Base-by-base conservation (phyloP, 2,113 vertebrate species). In the Cyanistes caeruleus region DNA sequence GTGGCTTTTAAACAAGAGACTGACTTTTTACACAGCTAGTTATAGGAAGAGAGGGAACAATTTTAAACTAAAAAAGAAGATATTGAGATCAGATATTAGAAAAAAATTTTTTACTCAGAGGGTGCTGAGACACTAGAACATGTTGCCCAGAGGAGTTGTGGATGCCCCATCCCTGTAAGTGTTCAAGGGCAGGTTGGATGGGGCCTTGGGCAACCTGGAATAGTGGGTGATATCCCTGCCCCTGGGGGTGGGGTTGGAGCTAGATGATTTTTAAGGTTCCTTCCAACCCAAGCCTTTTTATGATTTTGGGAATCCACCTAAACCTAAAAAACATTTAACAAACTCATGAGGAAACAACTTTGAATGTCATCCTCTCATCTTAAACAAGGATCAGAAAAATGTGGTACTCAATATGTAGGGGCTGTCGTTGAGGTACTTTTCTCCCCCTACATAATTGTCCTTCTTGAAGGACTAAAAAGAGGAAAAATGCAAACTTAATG, bases 11-110 rank as follows among this genome's bases (percentile, higher is more conserved):
- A 51, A 63, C 51, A 51, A 12, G n/a, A 70, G 31, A 69, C 25
- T 0, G 0, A 33, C 10, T 49, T 77, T 56, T 56, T 37, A 43
- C 5, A 49, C 7, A 44, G 13, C 23, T 56, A 28, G 14, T 33
- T 17, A 33, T 24, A 51, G 18, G 13, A 56, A 28, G 22, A 56
- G 31, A 35, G 19, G 27, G 5, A 43, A 63, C 2, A 2, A 2
- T 27, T 48, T 62, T 9, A 70, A 63, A 69, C 17, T 28, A 23
- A 69, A 55, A 55, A 52, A 28, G 4, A 81, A 63, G 31, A 56
- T 0, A 49, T 56, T 56, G 56, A 20, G 11, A 21, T 37, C 44
- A 43, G 43, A 17, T 33, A 17, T 13, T 33, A 49, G 41, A 52
- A 77, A 49, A 21, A 15, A 53, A 43, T 27, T 43, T 15, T 90